Evolutionary conservation across 2,888 invertebrate species (phyloP).

Genomic region (Quadroppia sp.): DNA sequence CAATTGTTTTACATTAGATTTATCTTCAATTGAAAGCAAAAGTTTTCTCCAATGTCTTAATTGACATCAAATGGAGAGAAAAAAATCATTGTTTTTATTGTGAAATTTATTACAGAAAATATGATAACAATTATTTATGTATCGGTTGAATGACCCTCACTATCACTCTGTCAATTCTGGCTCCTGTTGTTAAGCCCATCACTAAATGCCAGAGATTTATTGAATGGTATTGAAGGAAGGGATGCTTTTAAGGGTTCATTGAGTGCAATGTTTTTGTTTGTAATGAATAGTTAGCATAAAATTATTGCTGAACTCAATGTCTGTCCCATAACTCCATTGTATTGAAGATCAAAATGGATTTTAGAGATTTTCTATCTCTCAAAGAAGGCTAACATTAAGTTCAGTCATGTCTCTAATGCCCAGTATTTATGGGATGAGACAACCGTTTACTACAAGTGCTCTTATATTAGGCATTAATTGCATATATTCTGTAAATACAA

Average conservation of each 20-base stretch:
- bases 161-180: too few relatives aligned
- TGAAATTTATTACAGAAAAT: too few relatives aligned
- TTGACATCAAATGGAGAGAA: too few relatives aligned
- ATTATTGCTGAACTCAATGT: not conserved
- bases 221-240: not conserved
- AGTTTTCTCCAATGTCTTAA: not conserved
- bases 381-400: not conserved
- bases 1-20: not conserved
- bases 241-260: not conserved
- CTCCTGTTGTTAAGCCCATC: not conserved
- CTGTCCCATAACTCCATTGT: not conserved
- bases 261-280: not conserved
- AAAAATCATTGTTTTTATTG: too few relatives aligned
- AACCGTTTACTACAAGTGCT: conserved; percentile 31
- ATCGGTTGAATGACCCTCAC: too few relatives aligned
- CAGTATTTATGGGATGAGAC: conserved; percentile 28
- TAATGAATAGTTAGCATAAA: conserved; percentile 1
- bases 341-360: conserved; percentile 11
- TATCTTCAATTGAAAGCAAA: not conserved
- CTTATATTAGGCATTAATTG: conserved; percentile 19
- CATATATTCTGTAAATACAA: conserved; percentile 21
- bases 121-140: too few relatives aligned
- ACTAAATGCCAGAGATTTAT: conserved; percentile 2
- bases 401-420: conserved; percentile 4
- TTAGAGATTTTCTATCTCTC: not conserved